Base-by-base conservation (phyloP, 2,888 invertebrate species). In the Caenorhabditis angaria region DNA sequence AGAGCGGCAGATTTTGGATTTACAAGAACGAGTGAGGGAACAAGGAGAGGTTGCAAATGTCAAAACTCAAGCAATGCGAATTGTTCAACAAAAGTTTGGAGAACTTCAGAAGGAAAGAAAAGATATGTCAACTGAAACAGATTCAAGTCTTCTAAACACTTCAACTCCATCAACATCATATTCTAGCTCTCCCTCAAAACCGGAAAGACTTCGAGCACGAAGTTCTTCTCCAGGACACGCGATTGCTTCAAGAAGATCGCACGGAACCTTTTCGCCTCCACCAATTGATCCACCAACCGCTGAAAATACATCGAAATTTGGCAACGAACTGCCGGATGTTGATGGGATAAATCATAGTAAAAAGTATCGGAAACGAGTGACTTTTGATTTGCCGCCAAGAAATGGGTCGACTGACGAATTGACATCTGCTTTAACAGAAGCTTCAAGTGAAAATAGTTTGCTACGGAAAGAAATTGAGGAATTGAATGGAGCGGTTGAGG, bases 1-100 rank as follows among this genome's bases (percentile, higher is more conserved):
- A 87, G 93, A 94, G 88, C 91, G 91, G 10, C 91, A 91, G 71
- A 91, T 94, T 57, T 88, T 94, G 76, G 94, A 95, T 88, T 90
- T 90, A 6, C 58, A 85, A 77, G 85, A 85, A 59, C 65, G 77
- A 65, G 80, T 78, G 57, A 78, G 81, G 27, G 84, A 83, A 55
- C 83, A 86, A 58, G 81, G 80, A 29, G 84, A 85, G 70, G 84
- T 86, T 47, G 85, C 85, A 1, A 68, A 70, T 22, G 81, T 82
- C n/a, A 86, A 86, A 65, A 79, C 70, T 25, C 76, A 82, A 55
- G 86, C 86, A 6, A 82, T 86, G 70, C 70, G 80, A 56, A 81
- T 86, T 47, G 82, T 86, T 0, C 83, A 83, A 55, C 73, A 77
- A 59, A 80, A 78, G 65, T 76, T 82, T 53, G 77, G 78, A 47